phyloP scores from a whole-genome alignment of 2,113 vertebrate genomes.

The Phaetusa simplex region DNA sequence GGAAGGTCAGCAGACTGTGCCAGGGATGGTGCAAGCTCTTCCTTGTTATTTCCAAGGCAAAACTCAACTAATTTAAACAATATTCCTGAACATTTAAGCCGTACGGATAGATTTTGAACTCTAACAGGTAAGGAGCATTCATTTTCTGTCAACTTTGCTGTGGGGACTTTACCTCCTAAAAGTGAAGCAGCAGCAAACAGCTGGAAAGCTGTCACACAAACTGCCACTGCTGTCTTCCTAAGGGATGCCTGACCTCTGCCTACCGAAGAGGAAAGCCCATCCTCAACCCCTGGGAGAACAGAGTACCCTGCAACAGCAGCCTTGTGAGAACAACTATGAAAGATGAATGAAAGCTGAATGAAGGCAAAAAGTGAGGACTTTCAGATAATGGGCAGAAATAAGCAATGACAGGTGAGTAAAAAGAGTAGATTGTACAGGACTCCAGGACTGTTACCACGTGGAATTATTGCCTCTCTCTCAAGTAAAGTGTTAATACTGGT shows the following conservation, averaged over 20 bases:
- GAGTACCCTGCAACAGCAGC: neutral
- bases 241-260: neutral
- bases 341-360: neutral
- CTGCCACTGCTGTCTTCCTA: neutral
- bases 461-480: neutral
- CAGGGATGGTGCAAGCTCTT: neutral
- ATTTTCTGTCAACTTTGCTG: neutral
- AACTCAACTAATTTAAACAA: neutral
- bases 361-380: neutral
- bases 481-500: neutral
- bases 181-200: neutral
- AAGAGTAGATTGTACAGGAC: neutral
- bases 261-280: neutral
- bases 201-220: neutral
- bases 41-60: neutral
- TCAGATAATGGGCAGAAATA: neutral
- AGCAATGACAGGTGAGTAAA: neutral
- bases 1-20: neutral
- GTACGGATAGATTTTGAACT: neutral
- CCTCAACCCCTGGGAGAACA: neutral
- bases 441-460: neutral
- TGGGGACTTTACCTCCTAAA: neutral
- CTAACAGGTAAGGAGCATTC: neutral
- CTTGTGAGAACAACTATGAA: neutral
- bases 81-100: neutral